These are phyloP conservation scores for Gobio occitaniae DNA, from an alignment of 2,797 vertebrate species.

Conservation along the genomic window DNA sequence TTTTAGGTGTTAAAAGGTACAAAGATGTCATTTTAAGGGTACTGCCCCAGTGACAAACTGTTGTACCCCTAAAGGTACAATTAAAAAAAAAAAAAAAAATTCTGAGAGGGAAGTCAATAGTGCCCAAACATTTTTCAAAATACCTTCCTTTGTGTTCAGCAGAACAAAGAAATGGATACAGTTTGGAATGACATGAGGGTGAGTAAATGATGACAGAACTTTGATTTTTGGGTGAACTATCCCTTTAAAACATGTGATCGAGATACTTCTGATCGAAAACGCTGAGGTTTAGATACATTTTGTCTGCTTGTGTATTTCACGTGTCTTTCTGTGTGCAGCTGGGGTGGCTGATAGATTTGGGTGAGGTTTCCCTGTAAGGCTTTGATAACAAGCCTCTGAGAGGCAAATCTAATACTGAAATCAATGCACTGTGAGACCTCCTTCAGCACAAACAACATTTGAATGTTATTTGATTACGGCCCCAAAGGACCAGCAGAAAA, in stretches of 20 bases:
- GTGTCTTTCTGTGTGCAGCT: conserved; percentile 9
- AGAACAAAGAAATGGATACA: neutral
- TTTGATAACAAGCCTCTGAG: conserved; percentile 48
- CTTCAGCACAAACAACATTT: conserved; percentile 60
- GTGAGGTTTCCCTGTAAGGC: conserved; percentile 45
- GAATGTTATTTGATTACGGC: conserved; percentile 58
- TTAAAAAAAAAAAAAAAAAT: no score
- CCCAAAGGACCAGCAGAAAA: conserved; percentile 46
- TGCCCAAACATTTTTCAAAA: no score
- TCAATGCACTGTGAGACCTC: conserved; percentile 59
- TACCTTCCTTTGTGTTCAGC: no score
- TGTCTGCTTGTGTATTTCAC: neutral
- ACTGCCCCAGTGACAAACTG: no score
- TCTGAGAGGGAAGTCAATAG: no score
- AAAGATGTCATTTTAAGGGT: no score
- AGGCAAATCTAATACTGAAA: conserved; percentile 62
- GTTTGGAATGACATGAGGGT: neutral
- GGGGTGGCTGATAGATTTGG: conserved; percentile 30
- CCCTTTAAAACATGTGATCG: neutral
- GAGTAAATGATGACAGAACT: neutral
- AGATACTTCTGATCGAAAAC: neutral
- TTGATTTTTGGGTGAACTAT: neutral
- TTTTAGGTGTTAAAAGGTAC: no score
- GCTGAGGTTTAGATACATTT: neutral
- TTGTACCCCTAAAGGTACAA: no score